phyloP scores from a whole-genome alignment of 2,113 vertebrate genomes.

The Vanacampus margaritifer region DNA sequence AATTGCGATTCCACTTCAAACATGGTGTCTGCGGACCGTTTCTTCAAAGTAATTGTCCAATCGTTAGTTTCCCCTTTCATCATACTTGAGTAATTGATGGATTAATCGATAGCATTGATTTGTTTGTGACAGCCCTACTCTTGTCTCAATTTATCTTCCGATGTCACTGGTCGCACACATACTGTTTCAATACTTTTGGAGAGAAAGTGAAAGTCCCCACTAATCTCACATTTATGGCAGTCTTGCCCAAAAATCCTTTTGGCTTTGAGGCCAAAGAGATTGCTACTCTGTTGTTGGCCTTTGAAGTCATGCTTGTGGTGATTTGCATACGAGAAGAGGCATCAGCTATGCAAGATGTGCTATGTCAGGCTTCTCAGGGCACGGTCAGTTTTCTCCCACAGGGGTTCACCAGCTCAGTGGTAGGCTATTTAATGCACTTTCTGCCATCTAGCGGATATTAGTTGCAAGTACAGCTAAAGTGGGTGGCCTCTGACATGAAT shows the following conservation, averaged over 20 bases:
- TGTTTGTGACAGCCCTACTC: too few relatives aligned
- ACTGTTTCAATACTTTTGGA: not conserved
- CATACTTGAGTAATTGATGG: too few relatives aligned
- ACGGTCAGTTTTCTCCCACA: constrained; percentile 9
- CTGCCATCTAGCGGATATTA: constrained; percentile 53
- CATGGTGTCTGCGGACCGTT: too few relatives aligned
- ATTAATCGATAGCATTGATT: too few relatives aligned
- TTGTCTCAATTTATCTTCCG: too few relatives aligned
- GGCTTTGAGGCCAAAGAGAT: not conserved
- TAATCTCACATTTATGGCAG: not conserved
- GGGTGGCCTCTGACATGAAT: not conserved
- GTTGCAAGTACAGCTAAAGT: constrained; percentile 14
- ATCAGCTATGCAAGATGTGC: constrained; percentile 35
- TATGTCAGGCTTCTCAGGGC: constrained; percentile 17
- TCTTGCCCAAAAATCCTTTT: not conserved
- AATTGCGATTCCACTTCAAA: too few relatives aligned
- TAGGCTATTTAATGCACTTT: constrained; percentile 23
- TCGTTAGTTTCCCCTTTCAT: too few relatives aligned
- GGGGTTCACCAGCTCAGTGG: not conserved
- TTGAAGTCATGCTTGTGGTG: constrained; percentile 22
- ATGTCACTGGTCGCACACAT: too few relatives aligned
- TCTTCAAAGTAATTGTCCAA: too few relatives aligned
- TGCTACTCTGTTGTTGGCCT: not conserved
- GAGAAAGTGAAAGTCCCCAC: not conserved
- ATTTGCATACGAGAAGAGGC: constrained; percentile 15